Percentiles rank a stretch among this genome's conserved stretches.
These are phyloP conservation scores for Triops cancriformis DNA, from an alignment of 1,140 invertebrate species.

Conservation along the genomic window DNA sequence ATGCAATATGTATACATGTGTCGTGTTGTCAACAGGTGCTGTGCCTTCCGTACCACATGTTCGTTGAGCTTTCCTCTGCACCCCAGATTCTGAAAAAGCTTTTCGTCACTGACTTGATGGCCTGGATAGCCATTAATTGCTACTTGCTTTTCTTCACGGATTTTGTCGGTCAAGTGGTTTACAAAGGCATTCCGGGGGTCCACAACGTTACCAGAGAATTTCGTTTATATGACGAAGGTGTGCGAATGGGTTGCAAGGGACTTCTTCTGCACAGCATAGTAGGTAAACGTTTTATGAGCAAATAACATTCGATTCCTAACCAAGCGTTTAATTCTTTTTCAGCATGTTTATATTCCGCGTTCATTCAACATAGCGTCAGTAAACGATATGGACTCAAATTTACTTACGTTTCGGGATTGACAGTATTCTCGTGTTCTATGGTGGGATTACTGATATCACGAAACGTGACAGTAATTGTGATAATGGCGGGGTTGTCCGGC, in stretches of 20 bases:
- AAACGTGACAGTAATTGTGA: constrained; percentile 39
- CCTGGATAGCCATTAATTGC: constrained; percentile 42
- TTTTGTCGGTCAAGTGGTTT: constrained; percentile 45
- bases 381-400: constrained; percentile 36
- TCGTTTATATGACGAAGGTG: constrained; percentile 43
- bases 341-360: constrained; percentile 27
- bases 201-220: constrained; percentile 36
- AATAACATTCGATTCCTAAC: background rate
- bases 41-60: constrained; percentile 24
- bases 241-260: constrained; percentile 46
- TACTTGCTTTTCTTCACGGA: constrained; percentile 48
- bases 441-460: constrained; percentile 30
- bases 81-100: constrained; percentile 40
- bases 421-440: constrained; percentile 40
- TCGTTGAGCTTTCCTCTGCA: constrained; percentile 29
- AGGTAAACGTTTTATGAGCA: constrained; percentile 29
- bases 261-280: constrained; percentile 44
- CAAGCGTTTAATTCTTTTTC: constrained; percentile 6
- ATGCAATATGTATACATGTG: background rate
- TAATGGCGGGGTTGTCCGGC: constrained; percentile 43
- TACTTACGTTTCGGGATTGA: constrained; percentile 41
- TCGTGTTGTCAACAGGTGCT: constrained; percentile 16
- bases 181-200: constrained; percentile 42
- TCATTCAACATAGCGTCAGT: constrained; percentile 41
- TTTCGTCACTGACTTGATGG: constrained; percentile 34